phyloP scores from a whole-genome alignment of 1,140 invertebrate species.

The Lepidurus arcticus region DNA sequence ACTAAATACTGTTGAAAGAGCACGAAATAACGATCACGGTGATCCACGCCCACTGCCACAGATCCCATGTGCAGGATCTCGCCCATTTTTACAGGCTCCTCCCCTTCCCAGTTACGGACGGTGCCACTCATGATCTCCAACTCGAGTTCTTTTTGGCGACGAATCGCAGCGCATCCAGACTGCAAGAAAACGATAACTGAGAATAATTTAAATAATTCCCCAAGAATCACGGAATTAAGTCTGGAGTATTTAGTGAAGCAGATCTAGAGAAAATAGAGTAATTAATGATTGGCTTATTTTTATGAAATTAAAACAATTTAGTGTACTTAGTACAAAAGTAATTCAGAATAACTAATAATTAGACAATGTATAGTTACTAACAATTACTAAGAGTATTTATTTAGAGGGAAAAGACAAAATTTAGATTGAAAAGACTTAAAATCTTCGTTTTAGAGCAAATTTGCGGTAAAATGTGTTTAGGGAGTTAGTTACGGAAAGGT shows the following conservation, averaged over 20 bases:
- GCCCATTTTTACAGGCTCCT: constrained; percentile 66
- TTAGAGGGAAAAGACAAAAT: too few relatives aligned
- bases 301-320: neutral
- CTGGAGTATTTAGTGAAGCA: neutral
- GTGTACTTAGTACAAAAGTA: too few relatives aligned
- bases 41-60: constrained; percentile 55
- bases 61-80: constrained; percentile 67
- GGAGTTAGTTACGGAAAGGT: constrained; percentile 71
- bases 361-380: too few relatives aligned
- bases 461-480: neutral
- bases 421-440: too few relatives aligned
- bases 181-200: constrained; percentile 43
- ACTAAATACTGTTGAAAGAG: constrained; percentile 80
- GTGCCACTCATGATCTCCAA: constrained; percentile 86
- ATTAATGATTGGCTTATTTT: neutral
- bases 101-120: constrained; percentile 92
- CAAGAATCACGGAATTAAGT: neutral
- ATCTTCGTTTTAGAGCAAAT: neutral
- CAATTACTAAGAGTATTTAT: too few relatives aligned
- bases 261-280: too few relatives aligned
- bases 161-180: constrained; percentile 72
- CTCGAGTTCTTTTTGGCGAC: constrained; percentile 93
- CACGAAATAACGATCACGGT: constrained; percentile 84
- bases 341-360: too few relatives aligned
- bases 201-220: constrained; percentile 24